These are phyloP conservation scores for Sardinella longiceps DNA, from an alignment of 2,797 vertebrate genomes.

Conservation along the genomic window DNA sequence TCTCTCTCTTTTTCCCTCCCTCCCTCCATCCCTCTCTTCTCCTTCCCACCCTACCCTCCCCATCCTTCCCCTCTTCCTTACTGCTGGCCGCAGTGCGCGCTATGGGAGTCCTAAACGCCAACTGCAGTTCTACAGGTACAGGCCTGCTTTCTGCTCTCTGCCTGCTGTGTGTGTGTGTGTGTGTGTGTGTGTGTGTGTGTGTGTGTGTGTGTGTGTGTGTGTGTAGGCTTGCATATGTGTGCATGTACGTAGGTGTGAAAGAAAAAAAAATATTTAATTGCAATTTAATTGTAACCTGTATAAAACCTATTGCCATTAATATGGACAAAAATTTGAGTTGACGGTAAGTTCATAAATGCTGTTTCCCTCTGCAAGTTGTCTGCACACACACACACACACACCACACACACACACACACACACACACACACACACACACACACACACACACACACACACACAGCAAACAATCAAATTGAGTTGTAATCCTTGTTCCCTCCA, in stretches of 20 bases:
- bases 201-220: neutral
- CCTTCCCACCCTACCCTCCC: constrained; percentile 59
- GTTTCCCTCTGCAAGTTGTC: too few species aligned
- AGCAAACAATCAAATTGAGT: neutral
- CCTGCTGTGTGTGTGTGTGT: constrained; percentile 25
- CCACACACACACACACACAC: neutral
- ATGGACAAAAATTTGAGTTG: neutral
- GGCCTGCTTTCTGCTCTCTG: constrained; percentile 53
- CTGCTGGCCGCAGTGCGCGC: constrained; percentile 87
- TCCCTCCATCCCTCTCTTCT: constrained; percentile 53
- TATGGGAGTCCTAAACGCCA: constrained; percentile 99
- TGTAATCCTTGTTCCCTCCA: too few species aligned
- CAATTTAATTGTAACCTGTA: too few species aligned
- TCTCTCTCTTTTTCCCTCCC: constrained; percentile 54
- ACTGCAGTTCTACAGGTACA: constrained; percentile 99
- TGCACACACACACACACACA: neutral
- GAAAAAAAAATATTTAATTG: too few species aligned
- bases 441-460: too few species aligned
- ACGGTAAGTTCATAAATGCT: neutral
- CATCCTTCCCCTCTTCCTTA: constrained; percentile 72
- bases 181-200: constrained; percentile 7
- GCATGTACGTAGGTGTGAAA: too few species aligned
- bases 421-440: too few species aligned
- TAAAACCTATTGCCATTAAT: neutral
- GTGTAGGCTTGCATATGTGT: too few species aligned